These are phyloP conservation scores for Druceiella hillmani DNA, from an alignment of 2,888 invertebrate species.

Conservation along the genomic window DNA sequence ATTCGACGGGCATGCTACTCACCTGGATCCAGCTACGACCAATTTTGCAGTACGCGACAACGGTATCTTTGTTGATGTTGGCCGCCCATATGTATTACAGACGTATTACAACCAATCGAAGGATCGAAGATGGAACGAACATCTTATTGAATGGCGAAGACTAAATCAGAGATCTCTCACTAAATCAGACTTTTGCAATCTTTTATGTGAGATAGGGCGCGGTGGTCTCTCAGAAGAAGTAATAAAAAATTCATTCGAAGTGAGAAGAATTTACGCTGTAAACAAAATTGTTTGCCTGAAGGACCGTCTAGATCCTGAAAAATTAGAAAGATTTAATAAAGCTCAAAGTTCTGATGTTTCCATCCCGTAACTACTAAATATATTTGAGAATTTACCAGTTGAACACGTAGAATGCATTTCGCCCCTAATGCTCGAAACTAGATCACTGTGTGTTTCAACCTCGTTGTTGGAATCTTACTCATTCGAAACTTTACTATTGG, in stretches of 20 bases:
- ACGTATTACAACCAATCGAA: too few relatives aligned
- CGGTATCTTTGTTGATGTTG: too few relatives aligned
- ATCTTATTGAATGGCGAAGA: slow-evolving; percentile 13
- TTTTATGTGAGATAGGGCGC: slow-evolving; percentile 11
- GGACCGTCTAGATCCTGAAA: slow-evolving; percentile 10
- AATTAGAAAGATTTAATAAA: slow-evolving; percentile 12
- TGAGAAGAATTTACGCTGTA: slow-evolving; percentile 10
- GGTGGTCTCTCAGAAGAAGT: slow-evolving; percentile 9
- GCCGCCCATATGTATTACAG: too few relatives aligned
- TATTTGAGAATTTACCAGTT: slow-evolving; percentile 9
- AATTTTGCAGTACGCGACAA: too few relatives aligned
- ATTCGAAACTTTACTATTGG: not conserved
- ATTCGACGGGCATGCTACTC: too few relatives aligned
- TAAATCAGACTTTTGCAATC: slow-evolving; percentile 12
- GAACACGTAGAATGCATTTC: slow-evolving; percentile 7
- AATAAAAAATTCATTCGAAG: slow-evolving; percentile 10
- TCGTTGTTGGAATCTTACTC: slow-evolving; percentile 2
- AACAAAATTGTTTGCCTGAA: slow-evolving; percentile 11
- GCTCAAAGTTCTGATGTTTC: slow-evolving; percentile 5
- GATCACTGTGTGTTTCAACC: slow-evolving; percentile 10
- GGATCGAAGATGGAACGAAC: too few relatives aligned
- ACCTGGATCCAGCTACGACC: too few relatives aligned
- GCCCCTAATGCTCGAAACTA: too few relatives aligned
- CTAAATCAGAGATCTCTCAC: slow-evolving; percentile 11
- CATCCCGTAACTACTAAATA: slow-evolving; percentile 8